A percentile compares a stretch with the other conserved stretches of the same genome.
Conservation (phyloP, 2,113 vertebrate species). For the Genyomyrus donnyi region DNA sequence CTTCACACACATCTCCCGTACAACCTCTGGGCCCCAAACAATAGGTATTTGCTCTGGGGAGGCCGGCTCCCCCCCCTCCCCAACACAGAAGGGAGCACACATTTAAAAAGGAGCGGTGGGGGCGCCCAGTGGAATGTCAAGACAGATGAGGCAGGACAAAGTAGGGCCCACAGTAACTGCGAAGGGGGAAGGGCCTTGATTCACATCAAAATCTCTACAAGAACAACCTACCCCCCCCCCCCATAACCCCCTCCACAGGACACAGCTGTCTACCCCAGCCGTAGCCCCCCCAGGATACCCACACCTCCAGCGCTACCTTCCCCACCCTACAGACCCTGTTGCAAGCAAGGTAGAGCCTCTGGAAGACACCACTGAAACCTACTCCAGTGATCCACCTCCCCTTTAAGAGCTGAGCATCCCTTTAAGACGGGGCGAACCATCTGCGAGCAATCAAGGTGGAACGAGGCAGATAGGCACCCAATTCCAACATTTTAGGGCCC, state of each 20-base stretch:
- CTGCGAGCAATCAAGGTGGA: not conserved
- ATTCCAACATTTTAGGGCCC: not conserved
- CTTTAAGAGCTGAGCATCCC: not conserved
- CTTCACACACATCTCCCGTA: conserved; percentile 56
- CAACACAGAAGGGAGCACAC: conserved; percentile 46
- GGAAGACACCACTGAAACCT: not conserved
- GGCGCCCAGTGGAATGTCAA: not conserved
- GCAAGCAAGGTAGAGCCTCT: not conserved
- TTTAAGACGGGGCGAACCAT: not conserved
- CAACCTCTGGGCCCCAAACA: conserved; percentile 37
- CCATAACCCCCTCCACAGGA: not conserved
- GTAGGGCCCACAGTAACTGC: not conserved
- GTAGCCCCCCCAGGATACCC: not conserved
- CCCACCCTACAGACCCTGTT: not conserved
- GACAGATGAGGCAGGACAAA: not conserved
- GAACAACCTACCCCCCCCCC: not conserved
- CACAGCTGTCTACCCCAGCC: not conserved
- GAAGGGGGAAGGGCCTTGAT: not conserved
- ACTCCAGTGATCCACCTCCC: not conserved
- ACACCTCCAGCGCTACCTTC: not conserved
- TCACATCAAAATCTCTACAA: not conserved
- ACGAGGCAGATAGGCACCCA: not conserved
- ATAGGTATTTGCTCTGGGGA: conserved; percentile 49
- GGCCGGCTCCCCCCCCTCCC: conserved; percentile 19
- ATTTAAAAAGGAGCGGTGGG: conserved; percentile 27